Conservation (phyloP, 2,797 vertebrate species). For the Acanthurus leucopareius region DNA sequence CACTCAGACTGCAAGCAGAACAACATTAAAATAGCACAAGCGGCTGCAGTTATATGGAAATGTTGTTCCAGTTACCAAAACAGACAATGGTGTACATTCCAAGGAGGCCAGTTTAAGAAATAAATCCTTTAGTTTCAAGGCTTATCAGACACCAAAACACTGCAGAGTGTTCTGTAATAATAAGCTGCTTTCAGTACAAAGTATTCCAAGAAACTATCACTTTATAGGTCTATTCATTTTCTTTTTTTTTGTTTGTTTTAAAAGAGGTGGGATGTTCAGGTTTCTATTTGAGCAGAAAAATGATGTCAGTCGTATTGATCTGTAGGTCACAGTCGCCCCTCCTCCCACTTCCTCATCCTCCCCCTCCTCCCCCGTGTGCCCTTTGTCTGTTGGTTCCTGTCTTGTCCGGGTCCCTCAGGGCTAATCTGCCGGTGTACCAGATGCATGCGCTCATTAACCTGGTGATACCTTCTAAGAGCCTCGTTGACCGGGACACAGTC, state of each 20-base stretch:
- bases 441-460: constrained; percentile 79
- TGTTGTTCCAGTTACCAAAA: too few species aligned
- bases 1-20: not conserved
- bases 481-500: constrained; percentile 34
- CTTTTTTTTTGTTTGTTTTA: not conserved
- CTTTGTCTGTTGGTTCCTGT: constrained; percentile 32
- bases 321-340: not conserved
- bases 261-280: not conserved
- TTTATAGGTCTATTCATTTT: not conserved
- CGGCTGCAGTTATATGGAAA: too few species aligned
- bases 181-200: not conserved
- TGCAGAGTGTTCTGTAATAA: not conserved
- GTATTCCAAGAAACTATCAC: not conserved
- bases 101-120: not conserved
- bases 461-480: constrained; percentile 72
- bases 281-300: constrained; percentile 3
- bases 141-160: not conserved
- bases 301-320: constrained; percentile 37
- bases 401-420: constrained; percentile 70
- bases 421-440: constrained; percentile 76
- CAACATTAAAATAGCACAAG: not conserved
- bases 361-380: not conserved
- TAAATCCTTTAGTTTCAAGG: not conserved
- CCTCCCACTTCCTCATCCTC: not conserved
- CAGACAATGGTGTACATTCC: not conserved